Conservation (phyloP, 2,113 vertebrate species). For the Physeter macrocephalus region DNA sequence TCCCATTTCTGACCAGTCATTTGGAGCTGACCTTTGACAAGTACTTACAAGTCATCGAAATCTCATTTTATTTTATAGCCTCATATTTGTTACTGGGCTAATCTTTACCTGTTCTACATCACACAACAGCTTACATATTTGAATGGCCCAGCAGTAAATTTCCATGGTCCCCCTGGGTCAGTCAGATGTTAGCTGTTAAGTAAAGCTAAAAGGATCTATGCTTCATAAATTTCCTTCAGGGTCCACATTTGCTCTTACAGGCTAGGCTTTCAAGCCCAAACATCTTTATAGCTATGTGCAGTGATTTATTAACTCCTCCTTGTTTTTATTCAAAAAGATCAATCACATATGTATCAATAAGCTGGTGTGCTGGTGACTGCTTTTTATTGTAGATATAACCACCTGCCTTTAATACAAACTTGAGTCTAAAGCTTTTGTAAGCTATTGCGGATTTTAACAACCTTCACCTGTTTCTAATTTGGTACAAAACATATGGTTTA, state of each 20-base stretch:
- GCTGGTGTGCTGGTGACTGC: conserved; percentile 69
- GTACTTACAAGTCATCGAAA: conserved; percentile 63
- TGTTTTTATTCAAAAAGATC: conserved; percentile 75
- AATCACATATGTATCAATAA: conserved; percentile 75
- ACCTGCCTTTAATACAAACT: conserved; percentile 81
- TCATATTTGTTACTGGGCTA: conserved; percentile 71
- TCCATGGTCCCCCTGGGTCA: conserved; percentile 61
- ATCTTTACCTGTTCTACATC: conserved; percentile 72
- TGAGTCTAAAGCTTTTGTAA: conserved; percentile 80
- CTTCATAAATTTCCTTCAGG: conserved; percentile 77
- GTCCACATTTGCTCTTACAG: conserved; percentile 74
- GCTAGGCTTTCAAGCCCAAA: conserved; percentile 77
- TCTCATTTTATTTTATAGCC: conserved; percentile 69
- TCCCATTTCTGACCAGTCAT: conserved; percentile 37
- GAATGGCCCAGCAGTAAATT: conserved; percentile 73
- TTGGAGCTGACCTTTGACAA: conserved; percentile 66
- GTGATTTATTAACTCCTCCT: conserved; percentile 79
- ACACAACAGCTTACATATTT: conserved; percentile 71
- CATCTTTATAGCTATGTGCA: conserved; percentile 74
- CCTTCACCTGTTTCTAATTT: conserved; percentile 90
- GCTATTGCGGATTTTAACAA: conserved; percentile 83
- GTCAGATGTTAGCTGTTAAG: conserved; percentile 83
- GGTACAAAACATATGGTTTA: conserved; percentile 86
- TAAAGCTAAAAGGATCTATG: conserved; percentile 81
- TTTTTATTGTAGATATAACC: conserved; percentile 78